Conservation (phyloP, 2,888 invertebrate genomes). For the Xestia sexstrigata region DNA sequence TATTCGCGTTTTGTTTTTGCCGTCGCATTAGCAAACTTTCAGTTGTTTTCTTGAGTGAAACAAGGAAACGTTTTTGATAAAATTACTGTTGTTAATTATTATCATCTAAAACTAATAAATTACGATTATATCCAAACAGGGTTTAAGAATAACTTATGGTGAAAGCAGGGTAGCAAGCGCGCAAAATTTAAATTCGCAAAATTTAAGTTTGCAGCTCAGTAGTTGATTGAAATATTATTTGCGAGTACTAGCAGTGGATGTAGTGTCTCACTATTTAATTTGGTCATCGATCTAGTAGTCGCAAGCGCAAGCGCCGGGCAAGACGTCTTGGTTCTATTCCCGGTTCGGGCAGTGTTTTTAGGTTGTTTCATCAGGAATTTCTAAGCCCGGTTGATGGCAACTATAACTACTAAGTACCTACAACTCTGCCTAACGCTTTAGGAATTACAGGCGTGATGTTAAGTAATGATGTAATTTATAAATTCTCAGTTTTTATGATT, state of each 20-base stretch:
- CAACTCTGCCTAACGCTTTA: too few species aligned
- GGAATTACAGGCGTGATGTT: too few species aligned
- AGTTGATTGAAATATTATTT: background rate
- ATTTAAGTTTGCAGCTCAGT: background rate
- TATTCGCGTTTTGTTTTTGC: constrained; percentile 79
- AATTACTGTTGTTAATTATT: background rate
- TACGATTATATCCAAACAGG: background rate
- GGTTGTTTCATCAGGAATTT: background rate
- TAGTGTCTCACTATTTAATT: background rate
- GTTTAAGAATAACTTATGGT: background rate
- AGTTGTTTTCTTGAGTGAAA: constrained; percentile 22
- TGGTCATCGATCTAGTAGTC: background rate
- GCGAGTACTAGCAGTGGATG: background rate
- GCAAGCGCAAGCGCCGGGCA: background rate
- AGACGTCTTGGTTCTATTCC: background rate
- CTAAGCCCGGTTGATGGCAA: background rate
- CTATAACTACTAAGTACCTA: too few species aligned
- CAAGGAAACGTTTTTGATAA: too few species aligned
- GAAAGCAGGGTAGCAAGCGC: background rate
- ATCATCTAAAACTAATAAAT: background rate
- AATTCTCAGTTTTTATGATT: too few species aligned
- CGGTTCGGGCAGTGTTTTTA: background rate
- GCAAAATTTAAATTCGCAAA: background rate
- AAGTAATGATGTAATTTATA: too few species aligned
- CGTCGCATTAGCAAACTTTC: background rate